Evolutionary conservation across 2,888 invertebrate genomes (phyloP).

Genomic region (Tridacna gigas): DNA sequence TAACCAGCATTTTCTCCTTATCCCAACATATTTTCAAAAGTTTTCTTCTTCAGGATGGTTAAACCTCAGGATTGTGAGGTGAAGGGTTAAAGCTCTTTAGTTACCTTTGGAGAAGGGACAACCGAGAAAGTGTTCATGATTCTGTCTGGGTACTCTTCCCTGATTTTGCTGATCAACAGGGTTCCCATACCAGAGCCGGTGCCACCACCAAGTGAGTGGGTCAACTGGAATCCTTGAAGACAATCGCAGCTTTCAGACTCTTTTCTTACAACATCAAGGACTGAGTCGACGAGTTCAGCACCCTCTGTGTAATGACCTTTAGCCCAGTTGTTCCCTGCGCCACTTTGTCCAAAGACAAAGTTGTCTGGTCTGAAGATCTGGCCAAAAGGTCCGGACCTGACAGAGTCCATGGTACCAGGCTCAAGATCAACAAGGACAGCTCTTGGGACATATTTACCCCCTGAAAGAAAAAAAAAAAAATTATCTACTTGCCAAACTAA

Average conservation of each 20-base stretch:
- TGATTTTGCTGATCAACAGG: slow-evolving; percentile 75
- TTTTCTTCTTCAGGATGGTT: background rate
- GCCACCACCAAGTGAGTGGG: slow-evolving; percentile 87
- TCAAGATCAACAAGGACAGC: slow-evolving; percentile 97
- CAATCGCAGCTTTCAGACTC: slow-evolving; percentile 84
- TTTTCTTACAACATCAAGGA: slow-evolving; percentile 83
- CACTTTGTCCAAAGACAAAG: slow-evolving; percentile 90
- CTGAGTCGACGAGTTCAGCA: slow-evolving; percentile 86
- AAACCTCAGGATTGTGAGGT: background rate
- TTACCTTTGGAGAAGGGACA: slow-evolving; percentile 91
- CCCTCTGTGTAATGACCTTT: slow-evolving; percentile 97
- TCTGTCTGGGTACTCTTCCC: slow-evolving; percentile 78
- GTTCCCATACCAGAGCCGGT: slow-evolving; percentile 79
- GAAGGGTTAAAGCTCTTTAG: background rate
- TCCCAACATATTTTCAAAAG: background rate
- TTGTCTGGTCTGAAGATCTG: slow-evolving; percentile 98
- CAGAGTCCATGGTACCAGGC: slow-evolving; percentile 99
- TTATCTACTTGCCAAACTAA: background rate
- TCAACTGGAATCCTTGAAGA: slow-evolving; percentile 84
- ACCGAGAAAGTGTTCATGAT: slow-evolving; percentile 97
- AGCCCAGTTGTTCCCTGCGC: slow-evolving; percentile 81
- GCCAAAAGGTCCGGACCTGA: slow-evolving; percentile 97
- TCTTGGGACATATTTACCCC: slow-evolving; percentile 96
- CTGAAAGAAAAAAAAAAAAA: slow-evolving; percentile 44
- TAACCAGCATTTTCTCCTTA: background rate